Evolutionary conservation across 2,113 vertebrate genomes (phyloP), one percentile per base, ranked within the genome.

Genomic region (Clinocottus analis): DNA sequence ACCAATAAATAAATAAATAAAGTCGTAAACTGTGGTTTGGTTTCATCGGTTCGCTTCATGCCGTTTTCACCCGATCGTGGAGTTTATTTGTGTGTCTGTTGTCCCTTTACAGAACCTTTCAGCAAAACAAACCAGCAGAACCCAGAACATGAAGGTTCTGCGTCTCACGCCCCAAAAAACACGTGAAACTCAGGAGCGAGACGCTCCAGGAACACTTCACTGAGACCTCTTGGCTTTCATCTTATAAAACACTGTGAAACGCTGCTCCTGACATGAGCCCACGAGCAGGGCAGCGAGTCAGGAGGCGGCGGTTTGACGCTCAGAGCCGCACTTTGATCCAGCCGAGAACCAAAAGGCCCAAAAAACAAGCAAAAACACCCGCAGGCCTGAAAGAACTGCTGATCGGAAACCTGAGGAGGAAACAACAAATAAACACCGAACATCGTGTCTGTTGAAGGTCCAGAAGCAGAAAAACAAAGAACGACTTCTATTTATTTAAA

Each of bases 381-480:
- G 29, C 29, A n/a, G n/a, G n/a, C n/a, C n/a, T n/a, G n/a, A n/a
- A 31, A 76, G 35, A 74, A 66, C 53, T 21, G 23, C 71, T 72
- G 69, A 81, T 74, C 41, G 5, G 33, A 12, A n/a, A 75, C 85
- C 84, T 87, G 84, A 88, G 82, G 73, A 80, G 58, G 74, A 85
- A 83, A 73, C 13, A 55, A 37, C 49, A 47, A 58, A 75, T 66
- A 65, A 79, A 83, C 41, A 75, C 1, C 19, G 47, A 17, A 25
- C 21, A 58, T 13, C 68, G 55, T 78, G 61, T 88, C 4, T 35
- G n/a, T 35, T 49, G 55, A 45, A 73, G 31, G n/a, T n/a, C n/a
- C n/a, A n/a, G n/a, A n/a, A n/a, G n/a, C n/a, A n/a, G n/a, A n/a
- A n/a, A n/a, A n/a, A n/a, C n/a, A n/a, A n/a, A n/a, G n/a, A n/a